Conservation (phyloP, 2,797 vertebrate species). For the Catostomus latipinnis region DNA sequence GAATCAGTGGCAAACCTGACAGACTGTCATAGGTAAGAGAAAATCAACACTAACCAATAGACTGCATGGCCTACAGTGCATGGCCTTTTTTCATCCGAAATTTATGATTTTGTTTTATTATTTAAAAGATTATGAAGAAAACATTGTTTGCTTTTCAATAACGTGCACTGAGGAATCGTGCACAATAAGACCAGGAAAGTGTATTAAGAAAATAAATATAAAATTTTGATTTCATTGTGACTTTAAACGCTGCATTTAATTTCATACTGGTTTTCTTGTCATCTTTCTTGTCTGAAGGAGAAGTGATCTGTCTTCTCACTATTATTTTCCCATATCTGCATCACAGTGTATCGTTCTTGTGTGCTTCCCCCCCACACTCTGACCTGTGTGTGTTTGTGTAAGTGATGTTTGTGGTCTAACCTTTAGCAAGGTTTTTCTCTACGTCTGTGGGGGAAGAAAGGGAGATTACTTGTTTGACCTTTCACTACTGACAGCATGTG, state of each 20-base stretch:
- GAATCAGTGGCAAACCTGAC: too few species aligned
- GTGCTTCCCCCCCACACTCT: slow-evolving; percentile 43
- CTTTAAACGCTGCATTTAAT: background rate
- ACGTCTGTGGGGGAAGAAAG: slow-evolving; percentile 43
- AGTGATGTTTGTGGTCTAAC: slow-evolving; percentile 46
- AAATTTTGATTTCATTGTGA: too few species aligned
- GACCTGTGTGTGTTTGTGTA: slow-evolving; percentile 29
- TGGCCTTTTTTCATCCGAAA: too few species aligned
- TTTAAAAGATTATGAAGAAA: too few species aligned
- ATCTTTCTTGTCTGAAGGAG: background rate
- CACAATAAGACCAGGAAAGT: background rate
- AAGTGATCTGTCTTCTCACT: slow-evolving; percentile 18
- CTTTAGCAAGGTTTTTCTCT: slow-evolving; percentile 50
- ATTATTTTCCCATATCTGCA: slow-evolving; percentile 40
- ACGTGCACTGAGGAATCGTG: too few species aligned
- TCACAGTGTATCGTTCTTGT: slow-evolving; percentile 36
- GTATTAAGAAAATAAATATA: background rate
- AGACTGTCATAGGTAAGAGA: too few species aligned
- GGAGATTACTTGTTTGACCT: slow-evolving; percentile 60
- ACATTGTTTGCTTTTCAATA: too few species aligned
- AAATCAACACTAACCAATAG: too few species aligned
- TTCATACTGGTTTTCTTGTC: slow-evolving; percentile 2
- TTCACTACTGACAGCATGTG: slow-evolving; percentile 44
- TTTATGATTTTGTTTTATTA: too few species aligned
- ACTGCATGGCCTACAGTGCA: too few species aligned